Base-by-base conservation (phyloP, 2,113 vertebrate genomes). In the Seriola dumerili region DNA sequence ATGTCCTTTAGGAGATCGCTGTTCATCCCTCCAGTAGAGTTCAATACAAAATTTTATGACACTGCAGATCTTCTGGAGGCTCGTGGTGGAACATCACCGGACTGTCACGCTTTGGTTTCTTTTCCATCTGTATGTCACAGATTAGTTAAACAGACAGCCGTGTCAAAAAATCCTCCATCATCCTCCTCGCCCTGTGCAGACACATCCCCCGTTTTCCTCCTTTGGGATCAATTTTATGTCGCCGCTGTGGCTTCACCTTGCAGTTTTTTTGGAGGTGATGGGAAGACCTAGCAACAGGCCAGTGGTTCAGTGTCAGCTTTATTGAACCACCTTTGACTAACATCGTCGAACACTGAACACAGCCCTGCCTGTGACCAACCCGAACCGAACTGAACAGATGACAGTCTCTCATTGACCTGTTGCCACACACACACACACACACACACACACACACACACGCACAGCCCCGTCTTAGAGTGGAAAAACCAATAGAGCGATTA, bases 401-500 rank as follows among this genome's bases (percentile, higher is more conserved):
- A 63, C 64, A 19, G 19, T 23, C 32, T 50, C 52, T 62, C 3
- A 5, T 79, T 73, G 71, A 85, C 87, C 82, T 90, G 81, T 82
- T 72, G 57, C 61, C 59, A 46, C 48, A 46, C 62, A 81, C 29
- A 29, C 29, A 29, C 29, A 29, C 29, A 2, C 29, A 29, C 29
- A 29, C 29, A 29, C 29, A 29, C 29, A 29, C 29, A 29, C 29
- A 2, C 29, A 29, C 29, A 29, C 25, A 29, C 25, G 46, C 48
- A 46, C 62, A 81, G 50, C 44, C 44, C 77, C 17, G 50, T 66
- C 72, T 66, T 84, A 78, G 42, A 76, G 66, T 83, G 80, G 62
- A 75, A 89, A 88, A 16, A 85, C 81, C 70, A 86, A 92, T 55
- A 72, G 78, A 81, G 83, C 4, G 34, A 84, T 89, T 88, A 65